Conservation (phyloP, 2,113 vertebrate genomes). For the Callipepla squamata region DNA sequence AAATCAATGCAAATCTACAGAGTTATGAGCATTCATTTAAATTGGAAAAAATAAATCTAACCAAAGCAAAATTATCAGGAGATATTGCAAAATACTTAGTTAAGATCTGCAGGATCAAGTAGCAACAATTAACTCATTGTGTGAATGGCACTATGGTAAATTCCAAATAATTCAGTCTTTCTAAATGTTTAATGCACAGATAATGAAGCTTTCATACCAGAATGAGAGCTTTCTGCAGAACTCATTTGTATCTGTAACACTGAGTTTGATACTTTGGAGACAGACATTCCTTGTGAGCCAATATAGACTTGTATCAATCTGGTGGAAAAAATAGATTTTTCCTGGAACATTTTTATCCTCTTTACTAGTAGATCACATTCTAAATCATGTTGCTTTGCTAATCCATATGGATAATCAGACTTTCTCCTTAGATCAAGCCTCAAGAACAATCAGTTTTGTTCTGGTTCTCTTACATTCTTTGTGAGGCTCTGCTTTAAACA, state of each 20-base stretch:
- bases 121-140: neutral
- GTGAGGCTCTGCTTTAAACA: neutral
- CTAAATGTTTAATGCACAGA: neutral
- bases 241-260: neutral
- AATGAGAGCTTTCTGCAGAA: neutral
- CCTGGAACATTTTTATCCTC: neutral
- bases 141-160: neutral
- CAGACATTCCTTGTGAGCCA: neutral
- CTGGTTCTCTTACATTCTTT: neutral
- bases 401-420: neutral
- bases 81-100: neutral
- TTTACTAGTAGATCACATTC: neutral
- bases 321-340: neutral
- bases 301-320: neutral
- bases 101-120: neutral
- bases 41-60: neutral
- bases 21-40: neutral
- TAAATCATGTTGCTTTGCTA: neutral
- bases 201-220: neutral
- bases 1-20: neutral
- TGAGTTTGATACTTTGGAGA: constrained; percentile 21
- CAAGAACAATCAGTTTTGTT: neutral
- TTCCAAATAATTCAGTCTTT: neutral
- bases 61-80: neutral
- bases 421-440: neutral